These are phyloP conservation scores for Boulengeromyrus knoepffleri DNA, from an alignment of 2,113 vertebrate species.

Conservation along the genomic window DNA sequence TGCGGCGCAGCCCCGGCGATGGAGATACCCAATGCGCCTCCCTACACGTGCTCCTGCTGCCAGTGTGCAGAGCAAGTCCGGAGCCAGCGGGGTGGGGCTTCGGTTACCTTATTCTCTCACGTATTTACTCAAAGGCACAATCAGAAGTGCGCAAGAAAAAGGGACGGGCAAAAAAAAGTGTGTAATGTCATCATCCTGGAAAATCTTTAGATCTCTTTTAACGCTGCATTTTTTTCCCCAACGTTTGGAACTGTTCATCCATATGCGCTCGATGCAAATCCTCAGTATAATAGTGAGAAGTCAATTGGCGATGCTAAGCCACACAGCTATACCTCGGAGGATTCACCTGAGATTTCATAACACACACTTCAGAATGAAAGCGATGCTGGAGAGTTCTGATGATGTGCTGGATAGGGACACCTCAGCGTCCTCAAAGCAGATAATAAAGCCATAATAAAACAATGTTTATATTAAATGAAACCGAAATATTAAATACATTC, in stretches of 20 bases:
- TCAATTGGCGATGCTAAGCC: background rate
- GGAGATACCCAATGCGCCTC: conserved; percentile 42
- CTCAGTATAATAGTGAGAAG: background rate
- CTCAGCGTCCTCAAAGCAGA: background rate
- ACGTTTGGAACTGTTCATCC: background rate
- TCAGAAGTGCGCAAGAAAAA: background rate
- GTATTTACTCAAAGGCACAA: conserved; percentile 8
- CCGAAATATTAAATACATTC: background rate
- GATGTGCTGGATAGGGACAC: background rate
- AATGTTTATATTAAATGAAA: background rate
- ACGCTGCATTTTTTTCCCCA: background rate
- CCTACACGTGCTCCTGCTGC: conserved; percentile 31
- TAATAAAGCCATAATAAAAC: background rate
- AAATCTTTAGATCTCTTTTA: background rate
- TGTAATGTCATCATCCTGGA: background rate
- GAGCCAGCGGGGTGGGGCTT: conserved; percentile 33
- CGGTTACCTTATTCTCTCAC: conserved; percentile 19
- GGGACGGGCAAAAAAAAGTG: background rate
- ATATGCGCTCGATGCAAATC: background rate
- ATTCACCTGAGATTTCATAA: background rate
- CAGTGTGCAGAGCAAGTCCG: conserved; percentile 28
- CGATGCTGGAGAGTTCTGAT: background rate
- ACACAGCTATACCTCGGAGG: background rate
- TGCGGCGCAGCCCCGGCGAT: conserved; percentile 48
- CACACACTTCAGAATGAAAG: background rate